These are phyloP conservation scores for Myotis brandtii DNA, from an alignment of 2,113 vertebrate species.

Conservation along the genomic window DNA sequence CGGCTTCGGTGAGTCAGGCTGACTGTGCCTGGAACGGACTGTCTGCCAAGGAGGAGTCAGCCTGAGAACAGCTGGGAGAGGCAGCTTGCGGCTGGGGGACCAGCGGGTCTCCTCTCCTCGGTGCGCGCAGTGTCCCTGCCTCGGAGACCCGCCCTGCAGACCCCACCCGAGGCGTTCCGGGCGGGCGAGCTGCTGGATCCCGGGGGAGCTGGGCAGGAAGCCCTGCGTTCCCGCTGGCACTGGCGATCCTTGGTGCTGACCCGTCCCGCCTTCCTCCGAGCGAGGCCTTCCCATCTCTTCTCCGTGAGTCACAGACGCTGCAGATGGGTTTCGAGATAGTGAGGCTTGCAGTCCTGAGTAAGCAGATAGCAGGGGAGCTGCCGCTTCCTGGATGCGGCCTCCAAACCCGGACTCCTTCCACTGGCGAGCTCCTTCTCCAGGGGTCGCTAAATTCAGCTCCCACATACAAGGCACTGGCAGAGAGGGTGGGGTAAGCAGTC, in stretches of 20 bases:
- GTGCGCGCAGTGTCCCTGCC: accelerated
- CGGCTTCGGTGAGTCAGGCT: neutral
- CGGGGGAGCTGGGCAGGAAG: neutral
- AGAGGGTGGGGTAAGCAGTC: accelerated
- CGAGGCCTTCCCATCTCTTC: neutral
- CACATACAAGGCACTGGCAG: accelerated
- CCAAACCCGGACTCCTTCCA: accelerated
- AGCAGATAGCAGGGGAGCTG: neutral
- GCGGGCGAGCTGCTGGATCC: neutral
- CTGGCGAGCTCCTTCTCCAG: neutral
- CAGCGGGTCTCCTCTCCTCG: neutral
- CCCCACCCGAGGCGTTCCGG: neutral
- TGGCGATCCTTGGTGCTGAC: accelerated
- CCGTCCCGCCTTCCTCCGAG: neutral
- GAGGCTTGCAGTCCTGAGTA: accelerated
- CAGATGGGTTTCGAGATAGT: accelerated
- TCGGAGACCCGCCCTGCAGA: no score
- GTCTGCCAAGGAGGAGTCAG: neutral
- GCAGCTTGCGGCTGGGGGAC: neutral
- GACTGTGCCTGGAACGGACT: neutral
- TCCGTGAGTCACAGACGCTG: neutral
- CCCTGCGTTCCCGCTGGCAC: neutral
- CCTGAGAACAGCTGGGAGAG: neutral
- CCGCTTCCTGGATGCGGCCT: neutral
- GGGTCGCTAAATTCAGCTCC: neutral